Base-by-base conservation (phyloP, 1,140 invertebrate species). In the Aphelenchoides besseyi region DNA sequence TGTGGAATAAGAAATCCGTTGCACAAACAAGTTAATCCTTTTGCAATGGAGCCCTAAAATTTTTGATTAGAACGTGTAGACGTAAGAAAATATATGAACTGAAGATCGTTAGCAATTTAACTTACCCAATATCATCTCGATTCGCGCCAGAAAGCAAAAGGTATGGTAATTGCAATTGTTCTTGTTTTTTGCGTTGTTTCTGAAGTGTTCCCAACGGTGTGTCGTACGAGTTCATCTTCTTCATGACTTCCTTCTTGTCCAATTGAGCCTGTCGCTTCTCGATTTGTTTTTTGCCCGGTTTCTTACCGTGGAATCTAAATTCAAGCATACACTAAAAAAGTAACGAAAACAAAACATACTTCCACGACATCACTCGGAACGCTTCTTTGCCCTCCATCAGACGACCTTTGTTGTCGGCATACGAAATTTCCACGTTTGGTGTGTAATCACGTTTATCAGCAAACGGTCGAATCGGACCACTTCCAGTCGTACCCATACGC, bases 221-320 rank as follows among this genome's bases (percentile, higher is more conserved):
- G 85, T 99, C 96, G 2, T 93, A 96, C 5, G 94, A 97, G 80
- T 93, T 97, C 95, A 98, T 98, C 82, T 94, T 91, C 84, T 95
- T 95, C 92, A 98, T 94, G 73, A 97, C 85, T 89, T 93, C 91
- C 86, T 95, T 93, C 86, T 97, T 94, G 81, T 95, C 91, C 69
- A 90, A 87, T 86, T 98, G 97, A 85, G 96, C 95, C 86, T 93
- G 90, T 81, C 95, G 88, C 86, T 98, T 99, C 85, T 98, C 97
- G 48, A 90, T 89, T 87, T 99, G 98, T 87, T 97, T 98, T 85
- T 98, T 98, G 55, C 96, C 95, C 5, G 95, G 94, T 18, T 94
- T 95, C 88, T 98, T 98, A 26, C 97, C 97, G 87, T 99, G 97
- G 86, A 99, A 99, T 86, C 97, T 95, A 85, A 57, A 79, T 74